Evolutionary conservation across 2,888 invertebrate species (phyloP).

Genomic region (Synergus itoensis): DNA sequence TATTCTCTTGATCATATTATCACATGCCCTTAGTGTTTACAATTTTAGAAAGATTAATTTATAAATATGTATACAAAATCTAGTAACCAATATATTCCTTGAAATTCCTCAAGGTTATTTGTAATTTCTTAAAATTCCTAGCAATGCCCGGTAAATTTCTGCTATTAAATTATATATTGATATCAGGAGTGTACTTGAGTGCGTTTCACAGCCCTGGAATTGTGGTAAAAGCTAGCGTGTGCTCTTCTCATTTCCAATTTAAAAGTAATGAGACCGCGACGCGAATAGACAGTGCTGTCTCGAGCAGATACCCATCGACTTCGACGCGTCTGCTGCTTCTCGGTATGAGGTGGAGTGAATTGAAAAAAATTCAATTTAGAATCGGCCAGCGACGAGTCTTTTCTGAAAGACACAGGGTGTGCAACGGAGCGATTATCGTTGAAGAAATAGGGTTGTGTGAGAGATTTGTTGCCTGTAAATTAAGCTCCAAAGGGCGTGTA

Average conservation of each 20-base stretch:
- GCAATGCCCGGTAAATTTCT: no score
- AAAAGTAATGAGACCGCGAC: constrained; percentile 69
- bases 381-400: constrained; percentile 45
- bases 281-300: constrained; percentile 65
- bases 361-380: constrained; percentile 64
- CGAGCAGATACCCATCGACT: constrained; percentile 65
- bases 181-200: neutral
- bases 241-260: constrained; percentile 68
- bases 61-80: no score
- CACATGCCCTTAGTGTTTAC: no score
- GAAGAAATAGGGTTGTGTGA: constrained; percentile 19
- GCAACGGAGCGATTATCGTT: constrained; percentile 24
- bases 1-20: no score
- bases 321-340: constrained; percentile 55
- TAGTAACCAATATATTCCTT: no score
- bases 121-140: no score
- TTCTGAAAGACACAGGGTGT: constrained; percentile 44
- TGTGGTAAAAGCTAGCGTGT: constrained; percentile 51
- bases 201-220: neutral
- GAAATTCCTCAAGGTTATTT: no score
- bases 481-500: constrained; percentile 42
- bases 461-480: constrained; percentile 47
- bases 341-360: constrained; percentile 53
- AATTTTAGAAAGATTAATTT: no score
- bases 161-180: neutral